Conservation (phyloP, 2,797 vertebrate species). For the Oryzias dopingdopingensis region DNA sequence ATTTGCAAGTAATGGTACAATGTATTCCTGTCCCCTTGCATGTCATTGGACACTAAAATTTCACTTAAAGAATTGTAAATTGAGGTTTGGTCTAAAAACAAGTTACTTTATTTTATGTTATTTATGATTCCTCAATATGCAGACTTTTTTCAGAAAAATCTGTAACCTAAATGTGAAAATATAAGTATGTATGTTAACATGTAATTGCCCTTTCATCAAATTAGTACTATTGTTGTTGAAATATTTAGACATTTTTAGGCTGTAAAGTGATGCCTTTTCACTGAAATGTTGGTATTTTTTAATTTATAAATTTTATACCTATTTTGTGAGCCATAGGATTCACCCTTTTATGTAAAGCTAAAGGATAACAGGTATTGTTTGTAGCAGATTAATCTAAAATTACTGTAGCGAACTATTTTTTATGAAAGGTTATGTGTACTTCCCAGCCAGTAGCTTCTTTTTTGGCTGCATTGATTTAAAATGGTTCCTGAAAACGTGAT, state of each 20-base stretch:
- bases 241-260: neutral
- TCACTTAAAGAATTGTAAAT: too few relatives aligned
- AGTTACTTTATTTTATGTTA: too few relatives aligned
- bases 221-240: too few relatives aligned
- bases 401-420: neutral
- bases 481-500: neutral
- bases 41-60: too few relatives aligned
- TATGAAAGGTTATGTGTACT: neutral
- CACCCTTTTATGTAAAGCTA: too few relatives aligned
- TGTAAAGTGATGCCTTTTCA: neutral
- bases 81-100: too few relatives aligned
- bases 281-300: neutral
- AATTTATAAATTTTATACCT: neutral
- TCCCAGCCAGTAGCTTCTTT: neutral
- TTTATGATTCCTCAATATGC: too few relatives aligned
- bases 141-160: too few relatives aligned
- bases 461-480: neutral
- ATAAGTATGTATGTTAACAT: too few relatives aligned
- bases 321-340: conserved; percentile 5
- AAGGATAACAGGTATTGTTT: neutral
- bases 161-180: too few relatives aligned
- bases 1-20: neutral
- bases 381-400: neutral
- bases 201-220: too few relatives aligned
- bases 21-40: too few relatives aligned